Percentiles rank a stretch among this genome's conserved stretches.
Conservation (phyloP, 1,140 invertebrate species). For the Drosophila rhopaloa region DNA sequence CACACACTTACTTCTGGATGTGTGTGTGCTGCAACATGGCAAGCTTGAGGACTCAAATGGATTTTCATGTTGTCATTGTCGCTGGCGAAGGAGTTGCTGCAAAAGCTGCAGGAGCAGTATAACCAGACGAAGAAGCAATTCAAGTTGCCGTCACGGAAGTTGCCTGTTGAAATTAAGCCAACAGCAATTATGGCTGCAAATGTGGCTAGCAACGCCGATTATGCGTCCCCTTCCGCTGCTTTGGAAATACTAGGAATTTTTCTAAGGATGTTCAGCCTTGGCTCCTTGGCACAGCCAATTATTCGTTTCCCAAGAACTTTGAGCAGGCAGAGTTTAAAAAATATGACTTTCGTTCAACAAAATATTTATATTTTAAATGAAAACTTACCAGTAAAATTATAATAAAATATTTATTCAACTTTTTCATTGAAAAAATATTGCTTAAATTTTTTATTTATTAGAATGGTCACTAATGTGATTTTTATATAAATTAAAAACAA, state of each 20-base stretch:
- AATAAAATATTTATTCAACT: no score
- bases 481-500: no score
- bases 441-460: no score
- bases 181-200: constrained; percentile 80
- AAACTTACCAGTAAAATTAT: no score
- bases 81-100: constrained; percentile 37
- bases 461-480: no score
- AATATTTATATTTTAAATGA: no score
- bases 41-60: constrained; percentile 68
- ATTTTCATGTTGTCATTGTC: constrained; percentile 72
- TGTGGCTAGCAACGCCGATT: constrained; percentile 75
- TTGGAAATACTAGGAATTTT: constrained; percentile 56
- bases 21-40: constrained; percentile 40
- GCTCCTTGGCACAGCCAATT: constrained; percentile 32
- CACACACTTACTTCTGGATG: constrained; percentile 2
- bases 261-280: constrained; percentile 46
- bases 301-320: constrained; percentile 15
- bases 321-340: constrained; percentile 12
- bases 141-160: constrained; percentile 77
- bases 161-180: constrained; percentile 79
- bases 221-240: constrained; percentile 34
- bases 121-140: constrained; percentile 40
- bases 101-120: constrained; percentile 9
- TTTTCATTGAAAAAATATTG: no score
- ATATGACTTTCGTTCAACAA: no score